Evolutionary conservation across 2,797 vertebrate species (phyloP).

Genomic region (Picus viridis): DNA sequence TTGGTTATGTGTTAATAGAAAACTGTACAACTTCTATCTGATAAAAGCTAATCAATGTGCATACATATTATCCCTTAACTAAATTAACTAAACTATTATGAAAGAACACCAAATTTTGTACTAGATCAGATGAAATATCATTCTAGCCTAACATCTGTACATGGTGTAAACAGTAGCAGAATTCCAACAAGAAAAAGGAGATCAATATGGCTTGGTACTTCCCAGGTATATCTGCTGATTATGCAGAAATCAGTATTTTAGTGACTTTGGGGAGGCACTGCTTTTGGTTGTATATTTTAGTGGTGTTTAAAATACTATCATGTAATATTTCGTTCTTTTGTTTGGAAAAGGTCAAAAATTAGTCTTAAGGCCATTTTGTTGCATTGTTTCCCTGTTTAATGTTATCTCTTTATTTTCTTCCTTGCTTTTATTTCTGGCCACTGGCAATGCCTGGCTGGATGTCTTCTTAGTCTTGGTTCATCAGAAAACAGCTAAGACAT

Average conservation of each 20-base stretch:
- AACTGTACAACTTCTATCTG: background rate
- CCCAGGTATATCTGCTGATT: background rate
- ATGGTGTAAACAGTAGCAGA: background rate
- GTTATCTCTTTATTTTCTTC: background rate
- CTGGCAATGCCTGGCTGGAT: background rate
- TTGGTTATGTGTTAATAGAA: background rate
- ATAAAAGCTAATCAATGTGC: background rate
- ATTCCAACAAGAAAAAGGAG: background rate
- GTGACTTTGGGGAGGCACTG: background rate
- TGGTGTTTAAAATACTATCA: background rate
- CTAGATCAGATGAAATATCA: background rate
- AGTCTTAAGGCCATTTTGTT: background rate
- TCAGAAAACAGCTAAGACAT: slow-evolving; percentile 57
- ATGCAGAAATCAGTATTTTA: background rate
- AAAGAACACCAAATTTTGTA: background rate
- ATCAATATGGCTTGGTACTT: background rate
- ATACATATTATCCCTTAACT: background rate
- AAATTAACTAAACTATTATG: background rate
- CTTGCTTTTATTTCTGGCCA: background rate
- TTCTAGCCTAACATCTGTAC: background rate
- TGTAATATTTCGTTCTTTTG: background rate
- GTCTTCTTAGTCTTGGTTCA: slow-evolving; percentile 55
- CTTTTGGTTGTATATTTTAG: background rate
- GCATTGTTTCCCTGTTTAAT: background rate
- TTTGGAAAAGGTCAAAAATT: background rate